Evolutionary conservation across 2,888 invertebrate species (phyloP), one percentile per base, ranked within the genome.

Genomic region (Amorpha juglandis): DNA sequence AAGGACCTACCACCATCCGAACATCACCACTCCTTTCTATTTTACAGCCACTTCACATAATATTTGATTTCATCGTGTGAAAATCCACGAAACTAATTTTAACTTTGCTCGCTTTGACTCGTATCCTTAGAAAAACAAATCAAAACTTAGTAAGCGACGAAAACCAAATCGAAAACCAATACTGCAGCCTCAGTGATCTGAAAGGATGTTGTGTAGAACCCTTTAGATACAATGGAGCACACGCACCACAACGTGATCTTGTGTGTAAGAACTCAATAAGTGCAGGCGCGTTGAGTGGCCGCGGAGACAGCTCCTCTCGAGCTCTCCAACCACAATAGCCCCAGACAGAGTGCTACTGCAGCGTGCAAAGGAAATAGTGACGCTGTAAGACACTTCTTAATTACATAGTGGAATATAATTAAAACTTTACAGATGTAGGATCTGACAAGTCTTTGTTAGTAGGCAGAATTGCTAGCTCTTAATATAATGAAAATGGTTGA

Each of bases 251-350:
- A 45, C 65, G 62, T 58, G 63, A 67, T 65, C 65, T 66, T 63
- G 38, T 35, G 33, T n/a, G 58, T 47, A 45, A 77, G 78, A 75
- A 75, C 69, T 58, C 48, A 65, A 48, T 65, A 58, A 65, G 64
- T 65, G 58, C 55, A 65, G 75, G 75, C 68, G 69, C 68, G 76
- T 76, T 73, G 66, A 82, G 83, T 72, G 76, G 71, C 70, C 70
- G 71, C 72, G 68, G 75, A 81, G 80, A 80, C 80, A 1, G 19
- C 50, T 16, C 48, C 48, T 50, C 78, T 75, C 77, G 81, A 70
- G 74, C 78, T 68, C 80, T 81, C 65, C 50, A 68, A 66, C 50
- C 63, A 79, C 80, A 79, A 81, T 52, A 63, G 67, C 67, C 55
- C n/a, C 42, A 48, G 48, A 8, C 33, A 64, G 53, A 47, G 38